These are phyloP conservation scores for Varanus komodoensis DNA, from an alignment of 2,113 vertebrate species.

Conservation along the genomic window DNA sequence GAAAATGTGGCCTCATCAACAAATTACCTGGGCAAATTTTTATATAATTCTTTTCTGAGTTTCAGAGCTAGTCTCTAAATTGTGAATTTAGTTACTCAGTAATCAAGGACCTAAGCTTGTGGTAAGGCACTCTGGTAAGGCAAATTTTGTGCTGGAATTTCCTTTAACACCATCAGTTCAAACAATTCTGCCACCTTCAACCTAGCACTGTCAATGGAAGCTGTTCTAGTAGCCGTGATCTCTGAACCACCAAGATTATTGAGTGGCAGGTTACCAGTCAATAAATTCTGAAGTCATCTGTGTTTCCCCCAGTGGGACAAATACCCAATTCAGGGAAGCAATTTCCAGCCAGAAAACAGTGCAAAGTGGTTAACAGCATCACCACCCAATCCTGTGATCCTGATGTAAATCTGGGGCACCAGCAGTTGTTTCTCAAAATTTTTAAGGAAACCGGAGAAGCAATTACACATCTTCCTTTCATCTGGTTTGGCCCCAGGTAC, in stretches of 20 bases:
- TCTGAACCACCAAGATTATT: neutral
- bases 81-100: neutral
- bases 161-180: neutral
- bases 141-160: neutral
- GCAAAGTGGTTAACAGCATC: no score
- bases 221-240: neutral
- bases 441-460: neutral
- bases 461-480: neutral
- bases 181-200: neutral
- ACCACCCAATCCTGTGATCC: neutral
- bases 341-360: neutral
- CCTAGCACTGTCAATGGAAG: neutral
- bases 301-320: neutral
- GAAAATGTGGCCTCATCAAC: neutral
- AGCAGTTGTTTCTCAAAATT: neutral
- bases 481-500: neutral
- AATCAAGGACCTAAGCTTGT: neutral
- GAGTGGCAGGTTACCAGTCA: neutral
- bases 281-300: neutral
- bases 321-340: neutral
- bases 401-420: neutral
- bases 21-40: neutral
- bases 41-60: neutral
- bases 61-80: neutral
- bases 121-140: neutral